Conservation (phyloP, 2,113 vertebrate species). For the Chunga burmeisteri region DNA sequence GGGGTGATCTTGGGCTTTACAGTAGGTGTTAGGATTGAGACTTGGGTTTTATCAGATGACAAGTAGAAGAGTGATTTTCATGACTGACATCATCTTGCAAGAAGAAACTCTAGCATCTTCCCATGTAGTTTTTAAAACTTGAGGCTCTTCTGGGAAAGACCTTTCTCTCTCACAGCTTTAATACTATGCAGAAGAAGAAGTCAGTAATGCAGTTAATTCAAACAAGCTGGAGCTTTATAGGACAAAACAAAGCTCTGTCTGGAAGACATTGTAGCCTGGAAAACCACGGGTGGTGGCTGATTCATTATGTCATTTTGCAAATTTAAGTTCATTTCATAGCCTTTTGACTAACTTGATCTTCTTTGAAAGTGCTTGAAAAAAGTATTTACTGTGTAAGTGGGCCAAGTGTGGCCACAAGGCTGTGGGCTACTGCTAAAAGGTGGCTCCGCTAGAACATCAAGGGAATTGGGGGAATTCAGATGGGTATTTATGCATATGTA, state of each 20-base stretch:
- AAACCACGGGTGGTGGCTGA: neutral
- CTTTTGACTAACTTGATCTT: neutral
- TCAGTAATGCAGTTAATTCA: neutral
- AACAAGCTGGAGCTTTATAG: neutral
- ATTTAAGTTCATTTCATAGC: neutral
- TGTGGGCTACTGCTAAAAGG: neutral
- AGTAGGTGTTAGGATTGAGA: neutral
- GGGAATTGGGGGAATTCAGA: neutral
- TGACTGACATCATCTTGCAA: neutral
- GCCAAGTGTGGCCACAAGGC: neutral
- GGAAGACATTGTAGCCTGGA: neutral
- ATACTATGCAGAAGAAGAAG: neutral
- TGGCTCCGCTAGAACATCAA: neutral
- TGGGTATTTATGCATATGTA: neutral
- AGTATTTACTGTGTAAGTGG: neutral
- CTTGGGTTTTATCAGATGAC: fast-evolving
- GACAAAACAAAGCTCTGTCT: neutral
- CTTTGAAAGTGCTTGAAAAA: neutral
- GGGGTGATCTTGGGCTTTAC: neutral
- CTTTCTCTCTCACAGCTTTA: neutral
- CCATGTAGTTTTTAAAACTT: neutral
- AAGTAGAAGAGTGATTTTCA: neutral
- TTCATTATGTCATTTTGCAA: neutral
- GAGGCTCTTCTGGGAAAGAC: neutral
- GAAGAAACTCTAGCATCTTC: neutral